Base-by-base conservation (phyloP, 2,888 invertebrate species). In the Lamellibrachia columna region DNA sequence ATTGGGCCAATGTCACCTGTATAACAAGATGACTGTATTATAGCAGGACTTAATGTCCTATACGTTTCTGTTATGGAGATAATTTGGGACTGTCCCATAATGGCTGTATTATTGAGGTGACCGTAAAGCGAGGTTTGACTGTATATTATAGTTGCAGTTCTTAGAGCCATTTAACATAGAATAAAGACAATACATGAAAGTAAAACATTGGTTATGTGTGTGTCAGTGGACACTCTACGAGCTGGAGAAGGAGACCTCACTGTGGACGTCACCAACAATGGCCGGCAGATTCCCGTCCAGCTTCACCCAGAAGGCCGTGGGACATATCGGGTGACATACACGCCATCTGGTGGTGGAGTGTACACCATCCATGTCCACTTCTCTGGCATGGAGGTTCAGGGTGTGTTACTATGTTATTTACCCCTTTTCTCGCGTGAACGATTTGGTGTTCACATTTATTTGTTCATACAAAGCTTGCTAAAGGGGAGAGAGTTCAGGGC, bases 341-440 rank as follows among this genome's bases (percentile, higher is more conserved):
- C 97, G 52, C 97, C 97, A 4, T 96, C 97, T 92, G 97, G 97
- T 90, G 97, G 97, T 58, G 97, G 97, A 55, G 97, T 97, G 94
- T 97, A 97, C 95, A 98, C 98, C 95, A 97, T 99, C 90, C 99
- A 99, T 96, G 98, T 99, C 58, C 99, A 98, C 96, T 99, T 99
- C 97, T 99, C 99, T 96, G 99, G 99, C 11, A 98, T 98, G 96
- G 98, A 98, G 95, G 97, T 98, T n/a, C 97, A 97, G 96, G 99
- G 97, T 97, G 94, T 94, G 94, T 92, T 53, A 53, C 22, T n/a
- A 8, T 52, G 55, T 55, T 53, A n/a, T 53, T 75, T 75, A 75
- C 75, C 75, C 22, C 4, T 0, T 75, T 22, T 3, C 75, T 9
- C 9, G 55, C 4, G 9, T 55, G 55, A 9, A 55, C 9, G 55